Evolutionary conservation across 2,797 vertebrate species (phyloP).

Genomic region (Enteromius trimaculatus): DNA sequence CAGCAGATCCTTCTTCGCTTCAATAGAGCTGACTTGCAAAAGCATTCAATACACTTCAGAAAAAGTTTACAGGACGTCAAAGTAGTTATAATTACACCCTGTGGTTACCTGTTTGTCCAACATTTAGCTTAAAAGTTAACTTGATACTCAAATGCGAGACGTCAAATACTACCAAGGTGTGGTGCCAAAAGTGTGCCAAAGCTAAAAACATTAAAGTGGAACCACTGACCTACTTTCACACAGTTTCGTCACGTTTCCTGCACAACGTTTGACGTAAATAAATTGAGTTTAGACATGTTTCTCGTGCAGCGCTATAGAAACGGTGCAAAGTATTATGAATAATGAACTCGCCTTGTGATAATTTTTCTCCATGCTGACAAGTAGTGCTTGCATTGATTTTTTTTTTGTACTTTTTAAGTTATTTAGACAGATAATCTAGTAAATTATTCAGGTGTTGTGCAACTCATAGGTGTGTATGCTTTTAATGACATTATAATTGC

Average conservation of each 20-base stretch:
- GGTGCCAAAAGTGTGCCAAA: slow-evolving; percentile 19
- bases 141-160: not conserved
- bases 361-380: not conserved
- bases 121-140: not conserved
- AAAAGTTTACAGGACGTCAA: not conserved
- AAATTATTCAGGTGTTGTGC: not conserved
- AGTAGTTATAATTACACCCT: not conserved
- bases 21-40: not conserved
- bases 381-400: not conserved
- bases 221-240: slow-evolving; percentile 23
- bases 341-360: not conserved
- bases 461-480: not conserved
- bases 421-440: not conserved
- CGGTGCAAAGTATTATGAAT: not conserved
- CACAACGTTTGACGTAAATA: slow-evolving; percentile 2
- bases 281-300: slow-evolving; percentile 32
- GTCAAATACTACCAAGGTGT: slow-evolving; percentile 21
- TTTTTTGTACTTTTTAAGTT: not conserved
- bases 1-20: not conserved
- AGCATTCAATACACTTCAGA: not conserved
- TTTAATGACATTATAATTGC: slow-evolving; percentile 9
- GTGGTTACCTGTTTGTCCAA: not conserved
- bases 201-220: not conserved
- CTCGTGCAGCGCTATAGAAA: slow-evolving; percentile 9
- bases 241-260: slow-evolving; percentile 28